Percentiles rank a stretch among this genome's conserved stretches.
phyloP scores from a whole-genome alignment of 1,140 invertebrate species.

The Orchesella cincta region DNA sequence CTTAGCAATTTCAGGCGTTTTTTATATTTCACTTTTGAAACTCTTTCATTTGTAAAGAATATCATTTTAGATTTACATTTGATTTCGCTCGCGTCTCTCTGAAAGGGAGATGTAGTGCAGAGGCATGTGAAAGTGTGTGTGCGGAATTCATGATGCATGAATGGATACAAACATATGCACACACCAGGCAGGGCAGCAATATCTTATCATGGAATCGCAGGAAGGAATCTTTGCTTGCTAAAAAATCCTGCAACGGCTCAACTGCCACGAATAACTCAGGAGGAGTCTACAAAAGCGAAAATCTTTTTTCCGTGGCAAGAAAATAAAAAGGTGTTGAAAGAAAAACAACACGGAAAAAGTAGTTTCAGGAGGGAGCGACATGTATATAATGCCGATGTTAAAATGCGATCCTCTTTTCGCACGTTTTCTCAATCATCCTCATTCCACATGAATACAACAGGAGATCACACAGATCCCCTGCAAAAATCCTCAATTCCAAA shows the following conservation, averaged over 20 bases:
- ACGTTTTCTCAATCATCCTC: conserved; percentile 8
- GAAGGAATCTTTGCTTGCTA: neutral
- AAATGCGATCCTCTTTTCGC: neutral
- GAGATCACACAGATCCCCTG: neutral
- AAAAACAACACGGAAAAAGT: neutral
- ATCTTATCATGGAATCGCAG: neutral
- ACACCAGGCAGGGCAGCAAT: neutral
- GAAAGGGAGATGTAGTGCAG: neutral
- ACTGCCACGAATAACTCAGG: neutral
- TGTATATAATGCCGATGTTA: neutral
- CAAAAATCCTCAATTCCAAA: conserved; percentile 11
- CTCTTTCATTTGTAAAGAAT: neutral
- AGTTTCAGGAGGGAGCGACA: neutral
- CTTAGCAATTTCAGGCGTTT: neutral
- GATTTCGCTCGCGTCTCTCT: neutral
- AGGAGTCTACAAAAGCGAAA: neutral
- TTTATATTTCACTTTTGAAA: neutral
- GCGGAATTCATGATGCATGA: conserved; percentile 6
- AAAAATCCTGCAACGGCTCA: neutral
- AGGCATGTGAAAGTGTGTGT: neutral
- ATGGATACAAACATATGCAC: conserved; percentile 2
- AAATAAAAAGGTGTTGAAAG: conserved; percentile 16
- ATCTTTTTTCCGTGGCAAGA: neutral
- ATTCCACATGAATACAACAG: neutral
- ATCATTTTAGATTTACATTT: conserved; percentile 22